Conservation (phyloP, 2,888 invertebrate species). For the Rotaria macrura region DNA sequence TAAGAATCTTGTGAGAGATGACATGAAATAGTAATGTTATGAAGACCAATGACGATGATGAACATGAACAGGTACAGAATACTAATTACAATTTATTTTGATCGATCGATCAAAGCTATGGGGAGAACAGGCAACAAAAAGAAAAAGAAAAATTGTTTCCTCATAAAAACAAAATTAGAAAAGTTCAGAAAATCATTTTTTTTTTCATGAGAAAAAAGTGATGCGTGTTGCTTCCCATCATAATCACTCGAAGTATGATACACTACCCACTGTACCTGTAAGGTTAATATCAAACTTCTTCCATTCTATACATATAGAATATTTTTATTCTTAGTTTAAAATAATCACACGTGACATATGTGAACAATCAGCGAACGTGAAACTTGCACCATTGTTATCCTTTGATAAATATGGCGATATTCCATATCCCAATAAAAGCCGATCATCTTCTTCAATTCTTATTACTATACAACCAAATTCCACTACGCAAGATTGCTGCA, state of each 20-base stretch:
- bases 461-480: not conserved
- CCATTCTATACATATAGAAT: not conserved
- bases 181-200: not conserved
- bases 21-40: not conserved
- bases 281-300: not conserved
- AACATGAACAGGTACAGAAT: not conserved
- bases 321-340: not conserved
- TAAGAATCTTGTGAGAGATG: not conserved
- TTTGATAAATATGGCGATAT: not conserved
- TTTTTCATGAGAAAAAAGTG: not conserved
- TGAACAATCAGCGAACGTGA: not conserved
- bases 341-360: not conserved
- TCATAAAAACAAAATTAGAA: not conserved
- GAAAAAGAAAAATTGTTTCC: no score
- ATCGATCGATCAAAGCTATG: not conserved
- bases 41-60: not conserved
- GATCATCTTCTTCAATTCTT: not conserved
- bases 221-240: not conserved
- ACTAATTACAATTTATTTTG: not conserved
- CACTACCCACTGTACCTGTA: not conserved
- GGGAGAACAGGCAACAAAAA: not conserved
- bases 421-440: not conserved
- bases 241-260: not conserved
- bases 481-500: not conserved
- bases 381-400: not conserved